These are phyloP conservation scores for Armadillidium nasatum DNA, from an alignment of 1,140 invertebrate species.

Conservation along the genomic window DNA sequence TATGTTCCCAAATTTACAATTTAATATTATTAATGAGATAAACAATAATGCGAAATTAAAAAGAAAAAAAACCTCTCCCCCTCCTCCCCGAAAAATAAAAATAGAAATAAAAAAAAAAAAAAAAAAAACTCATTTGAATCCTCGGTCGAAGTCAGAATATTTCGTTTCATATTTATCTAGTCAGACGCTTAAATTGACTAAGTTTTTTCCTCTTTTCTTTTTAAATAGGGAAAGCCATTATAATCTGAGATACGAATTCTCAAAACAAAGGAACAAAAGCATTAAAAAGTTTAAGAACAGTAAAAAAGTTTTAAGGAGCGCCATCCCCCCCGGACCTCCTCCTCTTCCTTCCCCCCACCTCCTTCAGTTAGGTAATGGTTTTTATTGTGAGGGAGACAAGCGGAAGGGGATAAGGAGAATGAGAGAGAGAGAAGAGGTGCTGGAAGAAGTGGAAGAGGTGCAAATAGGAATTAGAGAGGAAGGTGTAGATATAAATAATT, in stretches of 20 bases:
- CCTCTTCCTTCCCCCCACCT: neutral
- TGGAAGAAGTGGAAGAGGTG: too few species aligned
- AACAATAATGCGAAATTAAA: too few species aligned
- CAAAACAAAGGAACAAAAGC: slow-evolving; percentile 10
- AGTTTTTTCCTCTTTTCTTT: neutral
- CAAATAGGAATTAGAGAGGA: too few species aligned
- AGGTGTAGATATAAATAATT: too few species aligned
- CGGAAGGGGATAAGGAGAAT: neutral
- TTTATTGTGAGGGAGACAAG: neutral
- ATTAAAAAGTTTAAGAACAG: slow-evolving; percentile 11
- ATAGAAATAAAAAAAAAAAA: too few species aligned
- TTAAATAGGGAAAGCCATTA: neutral
- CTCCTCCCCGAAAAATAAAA: too few species aligned
- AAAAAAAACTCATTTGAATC: too few species aligned
- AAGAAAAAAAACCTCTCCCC: too few species aligned
- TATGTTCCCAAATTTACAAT: too few species aligned
- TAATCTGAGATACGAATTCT: slow-evolving; percentile 5
- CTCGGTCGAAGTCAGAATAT: too few species aligned
- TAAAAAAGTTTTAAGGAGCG: slow-evolving; percentile 1
- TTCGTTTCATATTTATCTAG: neutral
- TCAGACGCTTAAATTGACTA: neutral
- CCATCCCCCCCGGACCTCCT: neutral
- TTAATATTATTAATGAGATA: too few species aligned
- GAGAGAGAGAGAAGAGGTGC: too few species aligned
- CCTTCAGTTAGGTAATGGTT: neutral